Percentiles rank a stretch among this genome's conserved stretches.
Conservation (phyloP, 2,797 vertebrate species). For the Takifugu rubripes region DNA sequence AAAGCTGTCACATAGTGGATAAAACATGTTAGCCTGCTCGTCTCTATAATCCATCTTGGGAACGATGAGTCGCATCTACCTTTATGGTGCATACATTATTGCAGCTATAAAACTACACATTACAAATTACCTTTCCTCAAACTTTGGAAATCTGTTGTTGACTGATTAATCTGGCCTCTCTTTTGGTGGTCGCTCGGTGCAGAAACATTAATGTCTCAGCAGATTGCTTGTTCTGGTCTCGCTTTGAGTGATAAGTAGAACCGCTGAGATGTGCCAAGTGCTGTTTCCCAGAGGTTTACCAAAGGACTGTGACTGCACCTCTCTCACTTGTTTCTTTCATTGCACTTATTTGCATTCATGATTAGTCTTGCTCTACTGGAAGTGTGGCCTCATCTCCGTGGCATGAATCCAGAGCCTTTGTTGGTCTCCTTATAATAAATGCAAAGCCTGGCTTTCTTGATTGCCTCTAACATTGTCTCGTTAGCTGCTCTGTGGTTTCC, state of each 20-base stretch:
- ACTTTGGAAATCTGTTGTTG: slow-evolving; percentile 44
- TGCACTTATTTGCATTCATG: slow-evolving; percentile 65
- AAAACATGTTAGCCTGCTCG: slow-evolving; percentile 30
- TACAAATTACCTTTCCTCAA: slow-evolving; percentile 45
- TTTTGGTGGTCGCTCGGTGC: slow-evolving; percentile 26
- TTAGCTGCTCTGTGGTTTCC: slow-evolving; percentile 34
- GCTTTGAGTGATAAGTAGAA: slow-evolving; percentile 55
- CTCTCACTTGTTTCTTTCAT: slow-evolving; percentile 52
- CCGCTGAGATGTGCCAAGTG: slow-evolving; percentile 49
- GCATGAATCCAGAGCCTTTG: slow-evolving; percentile 43
- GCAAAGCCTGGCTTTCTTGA: slow-evolving; percentile 47
- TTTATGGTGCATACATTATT: slow-evolving; percentile 17
- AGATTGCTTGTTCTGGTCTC: slow-evolving; percentile 40
- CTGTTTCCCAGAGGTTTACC: slow-evolving; percentile 61
- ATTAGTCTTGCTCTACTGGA: slow-evolving; percentile 64
- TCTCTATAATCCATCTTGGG: slow-evolving; percentile 42
- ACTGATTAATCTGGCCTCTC: too few species aligned
- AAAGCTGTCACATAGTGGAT: slow-evolving; percentile 56
- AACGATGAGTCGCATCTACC: slow-evolving; percentile 36
- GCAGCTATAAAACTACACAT: slow-evolving; percentile 24
- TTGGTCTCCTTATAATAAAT: slow-evolving; percentile 49
- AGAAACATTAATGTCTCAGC: slow-evolving; percentile 51
- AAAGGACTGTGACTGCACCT: slow-evolving; percentile 48
- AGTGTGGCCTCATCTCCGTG: slow-evolving; percentile 54
- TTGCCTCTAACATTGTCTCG: slow-evolving; percentile 47